phyloP scores from a whole-genome alignment of 2,888 invertebrate genomes.

The Eulithis prunata region DNA sequence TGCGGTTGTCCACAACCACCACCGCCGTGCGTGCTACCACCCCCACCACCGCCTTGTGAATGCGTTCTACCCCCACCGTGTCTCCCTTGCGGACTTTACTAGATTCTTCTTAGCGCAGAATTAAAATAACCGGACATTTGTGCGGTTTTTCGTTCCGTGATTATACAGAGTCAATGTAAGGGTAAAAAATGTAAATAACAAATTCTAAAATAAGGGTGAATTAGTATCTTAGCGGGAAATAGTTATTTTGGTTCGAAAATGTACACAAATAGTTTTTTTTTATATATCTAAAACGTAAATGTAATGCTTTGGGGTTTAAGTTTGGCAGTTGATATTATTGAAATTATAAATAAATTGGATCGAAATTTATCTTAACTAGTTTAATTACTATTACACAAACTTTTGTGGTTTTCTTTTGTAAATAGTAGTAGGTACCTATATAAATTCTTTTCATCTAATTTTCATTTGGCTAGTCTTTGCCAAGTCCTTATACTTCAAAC shows the following conservation, averaged over 20 bases:
- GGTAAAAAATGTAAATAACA: neutral
- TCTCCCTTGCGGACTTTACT: constrained; percentile 13
- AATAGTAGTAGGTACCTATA: too few species aligned
- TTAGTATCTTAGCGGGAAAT: neutral
- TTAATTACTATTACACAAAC: neutral
- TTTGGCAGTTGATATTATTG: neutral
- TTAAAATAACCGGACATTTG: neutral
- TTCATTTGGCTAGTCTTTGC: too few species aligned
- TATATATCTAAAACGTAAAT: neutral
- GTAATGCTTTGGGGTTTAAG: too few species aligned
- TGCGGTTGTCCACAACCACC: constrained; percentile 28
- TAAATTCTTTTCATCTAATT: too few species aligned
- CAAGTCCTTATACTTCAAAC: too few species aligned
- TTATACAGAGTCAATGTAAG: neutral
- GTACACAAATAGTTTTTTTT: too few species aligned
- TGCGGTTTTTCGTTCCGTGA: neutral
- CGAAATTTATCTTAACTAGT: neutral
- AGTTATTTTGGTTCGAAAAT: neutral
- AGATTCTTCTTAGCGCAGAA: neutral
- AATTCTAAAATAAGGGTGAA: neutral
- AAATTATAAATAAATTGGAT: constrained; percentile 1
- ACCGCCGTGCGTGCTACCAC: constrained; percentile 24
- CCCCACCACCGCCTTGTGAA: constrained; percentile 31
- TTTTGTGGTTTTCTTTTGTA: too few species aligned
- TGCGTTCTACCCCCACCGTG: constrained; percentile 5